Percentiles rank a stretch among this genome's conserved stretches.
Conservation (phyloP, 2,888 invertebrate genomes). For the Cloeon dipterum region DNA sequence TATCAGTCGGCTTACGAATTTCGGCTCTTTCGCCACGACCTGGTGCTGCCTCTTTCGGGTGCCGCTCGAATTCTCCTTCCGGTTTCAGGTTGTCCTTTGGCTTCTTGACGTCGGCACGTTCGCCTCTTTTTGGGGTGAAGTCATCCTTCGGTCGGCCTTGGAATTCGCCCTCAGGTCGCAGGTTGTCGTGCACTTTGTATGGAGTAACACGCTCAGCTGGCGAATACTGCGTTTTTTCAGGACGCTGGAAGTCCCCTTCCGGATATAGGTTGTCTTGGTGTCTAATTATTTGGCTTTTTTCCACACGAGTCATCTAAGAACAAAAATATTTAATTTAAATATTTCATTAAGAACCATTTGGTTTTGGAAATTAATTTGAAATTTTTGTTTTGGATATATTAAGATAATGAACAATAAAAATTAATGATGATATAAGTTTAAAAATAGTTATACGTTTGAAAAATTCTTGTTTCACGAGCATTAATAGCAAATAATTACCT, state of each 20-base stretch:
- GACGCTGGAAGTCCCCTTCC: conserved; percentile 11
- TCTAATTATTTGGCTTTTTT: conserved; percentile 29
- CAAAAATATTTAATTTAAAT: no score
- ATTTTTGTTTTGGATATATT: no score
- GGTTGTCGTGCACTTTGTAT: conserved; percentile 15
- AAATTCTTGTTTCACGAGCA: no score
- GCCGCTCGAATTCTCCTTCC: conserved; percentile 13
- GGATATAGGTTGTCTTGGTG: conserved; percentile 14
- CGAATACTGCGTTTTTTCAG: background rate
- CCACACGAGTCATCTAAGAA: conserved; percentile 24
- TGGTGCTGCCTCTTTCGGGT: conserved; percentile 19
- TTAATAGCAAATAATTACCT: no score
- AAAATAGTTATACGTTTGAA: no score
- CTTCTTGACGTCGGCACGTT: conserved; percentile 10
- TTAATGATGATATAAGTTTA: no score
- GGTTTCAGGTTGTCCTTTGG: conserved; percentile 16
- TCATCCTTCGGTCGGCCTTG: conserved; percentile 6
- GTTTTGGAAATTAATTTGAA: no score
- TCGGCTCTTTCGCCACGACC: conserved; percentile 15
- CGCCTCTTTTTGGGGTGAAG: conserved; percentile 8
- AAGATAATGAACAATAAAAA: no score
- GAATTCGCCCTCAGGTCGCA: conserved; percentile 31
- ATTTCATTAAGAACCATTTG: no score
- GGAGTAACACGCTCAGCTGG: conserved; percentile 18
- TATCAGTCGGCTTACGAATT: conserved; percentile 16